A percentile compares a stretch with the other conserved stretches of the same genome.
Conservation (phyloP, 1,140 invertebrate genomes). For the Drosophila lini region DNA sequence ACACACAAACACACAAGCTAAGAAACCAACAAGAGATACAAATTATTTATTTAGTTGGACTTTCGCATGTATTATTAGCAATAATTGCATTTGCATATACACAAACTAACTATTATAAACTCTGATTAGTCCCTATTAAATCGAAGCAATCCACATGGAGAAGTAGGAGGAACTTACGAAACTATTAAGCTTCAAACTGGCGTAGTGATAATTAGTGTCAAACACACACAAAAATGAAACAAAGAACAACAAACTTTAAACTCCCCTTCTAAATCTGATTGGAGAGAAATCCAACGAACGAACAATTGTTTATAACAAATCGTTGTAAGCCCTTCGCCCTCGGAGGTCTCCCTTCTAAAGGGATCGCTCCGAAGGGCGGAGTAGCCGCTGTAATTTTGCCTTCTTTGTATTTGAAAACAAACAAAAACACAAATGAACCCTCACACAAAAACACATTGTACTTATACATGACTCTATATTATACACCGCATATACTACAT, state of each 20-base stretch:
- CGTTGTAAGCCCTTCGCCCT: slow-evolving; percentile 47
- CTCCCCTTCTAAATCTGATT: slow-evolving; percentile 9
- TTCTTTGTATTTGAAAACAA: slow-evolving; percentile 55
- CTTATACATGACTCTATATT: slow-evolving; percentile 52
- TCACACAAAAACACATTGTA: slow-evolving; percentile 57
- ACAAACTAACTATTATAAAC: slow-evolving; percentile 47
- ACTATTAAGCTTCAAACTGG: slow-evolving; percentile 77
- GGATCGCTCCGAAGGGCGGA: slow-evolving; percentile 46
- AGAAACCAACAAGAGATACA: slow-evolving; percentile 20
- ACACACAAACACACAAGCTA: slow-evolving; percentile 21
- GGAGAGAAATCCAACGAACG: slow-evolving; percentile 23
- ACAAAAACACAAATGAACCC: slow-evolving; percentile 31
- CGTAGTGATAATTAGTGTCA: slow-evolving; percentile 82
- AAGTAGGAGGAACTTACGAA: slow-evolving; percentile 37
- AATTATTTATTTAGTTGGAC: slow-evolving; percentile 58
- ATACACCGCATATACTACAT: slow-evolving; percentile 25
- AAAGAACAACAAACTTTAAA: slow-evolving; percentile 11
- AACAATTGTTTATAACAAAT: slow-evolving; percentile 47
- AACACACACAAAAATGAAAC: slow-evolving; percentile 70
- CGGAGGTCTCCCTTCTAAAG: slow-evolving; percentile 63
- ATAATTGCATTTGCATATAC: slow-evolving; percentile 69
- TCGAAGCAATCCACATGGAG: slow-evolving; percentile 54
- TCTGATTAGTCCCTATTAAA: slow-evolving; percentile 63
- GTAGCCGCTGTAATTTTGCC: slow-evolving; percentile 75
- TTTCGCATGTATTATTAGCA: slow-evolving; percentile 76